These are phyloP conservation scores for Rotaria socialis DNA, from an alignment of 2,888 invertebrate genomes.

Conservation along the genomic window DNA sequence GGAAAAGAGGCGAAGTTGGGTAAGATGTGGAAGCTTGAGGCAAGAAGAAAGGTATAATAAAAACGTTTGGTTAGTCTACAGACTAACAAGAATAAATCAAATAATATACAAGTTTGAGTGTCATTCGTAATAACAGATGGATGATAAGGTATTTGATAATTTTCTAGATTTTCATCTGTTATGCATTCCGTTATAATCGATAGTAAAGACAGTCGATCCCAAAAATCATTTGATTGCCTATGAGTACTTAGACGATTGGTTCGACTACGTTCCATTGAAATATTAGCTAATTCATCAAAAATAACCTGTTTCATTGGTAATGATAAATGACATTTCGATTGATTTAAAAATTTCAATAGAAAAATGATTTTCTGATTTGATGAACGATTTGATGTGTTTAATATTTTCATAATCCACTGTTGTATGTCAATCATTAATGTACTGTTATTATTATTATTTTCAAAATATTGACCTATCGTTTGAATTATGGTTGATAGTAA, in stretches of 20 bases:
- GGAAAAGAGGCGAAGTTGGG: no score
- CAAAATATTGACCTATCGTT: background rate
- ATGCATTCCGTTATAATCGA: background rate
- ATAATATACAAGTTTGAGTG: background rate
- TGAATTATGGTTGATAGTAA: background rate
- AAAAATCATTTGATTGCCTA: background rate
- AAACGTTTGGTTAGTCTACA: no score
- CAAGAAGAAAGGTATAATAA: no score
- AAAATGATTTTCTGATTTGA: background rate
- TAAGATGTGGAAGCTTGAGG: no score
- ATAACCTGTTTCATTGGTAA: slow-evolving; percentile 13
- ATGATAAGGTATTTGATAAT: slow-evolving; percentile 1
- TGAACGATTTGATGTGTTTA: background rate
- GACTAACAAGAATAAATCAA: background rate
- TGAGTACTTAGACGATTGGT: no score
- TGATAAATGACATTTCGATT: background rate
- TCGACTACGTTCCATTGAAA: background rate
- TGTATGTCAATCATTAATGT: background rate
- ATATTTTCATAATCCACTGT: background rate
- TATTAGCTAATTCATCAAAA: background rate
- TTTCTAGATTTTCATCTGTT: background rate
- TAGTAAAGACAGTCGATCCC: background rate
- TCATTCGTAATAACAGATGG: background rate
- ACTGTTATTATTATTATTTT: background rate
- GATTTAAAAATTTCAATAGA: background rate